These are phyloP conservation scores for Tiliacea aurago DNA, from an alignment of 2,888 invertebrate genomes.

Conservation along the genomic window DNA sequence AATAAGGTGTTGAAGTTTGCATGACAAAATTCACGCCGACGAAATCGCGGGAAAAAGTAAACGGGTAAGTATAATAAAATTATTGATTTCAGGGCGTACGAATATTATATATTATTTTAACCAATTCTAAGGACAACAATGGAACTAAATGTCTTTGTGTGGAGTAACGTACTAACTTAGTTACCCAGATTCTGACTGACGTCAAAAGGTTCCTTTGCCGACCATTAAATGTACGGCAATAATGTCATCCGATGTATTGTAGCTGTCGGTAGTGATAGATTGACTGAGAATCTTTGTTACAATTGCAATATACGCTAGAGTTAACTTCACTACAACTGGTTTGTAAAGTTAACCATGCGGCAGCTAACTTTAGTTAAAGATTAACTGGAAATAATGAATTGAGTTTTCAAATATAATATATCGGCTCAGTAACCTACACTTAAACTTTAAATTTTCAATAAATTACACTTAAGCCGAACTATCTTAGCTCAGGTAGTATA, in stretches of 20 bases:
- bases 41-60: not conserved
- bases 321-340: not conserved
- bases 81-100: not conserved
- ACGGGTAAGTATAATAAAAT: not conserved
- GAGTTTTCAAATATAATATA: constrained; percentile 15
- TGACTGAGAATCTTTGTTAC: not conserved
- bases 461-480: constrained; percentile 23
- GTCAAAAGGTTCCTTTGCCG: constrained; percentile 22
- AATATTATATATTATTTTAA: not conserved
- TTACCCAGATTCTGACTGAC: not conserved
- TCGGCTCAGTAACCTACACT: constrained; percentile 6
- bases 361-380: not conserved
- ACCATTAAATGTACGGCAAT: not conserved
- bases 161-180: not conserved
- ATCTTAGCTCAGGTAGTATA: constrained; percentile 26
- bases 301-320: not conserved
- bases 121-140: not conserved
- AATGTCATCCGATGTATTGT: not conserved
- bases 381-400: not conserved
- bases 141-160: not conserved
- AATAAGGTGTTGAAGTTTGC: not conserved
- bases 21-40: not conserved
- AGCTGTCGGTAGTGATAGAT: not conserved
- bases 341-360: not conserved
- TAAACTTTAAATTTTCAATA: constrained; percentile 32